A percentile compares a stretch with the other conserved stretches of the same genome.
phyloP scores from a whole-genome alignment of 2,797 vertebrate genomes.

The Chaetophractus vellerosus region DNA sequence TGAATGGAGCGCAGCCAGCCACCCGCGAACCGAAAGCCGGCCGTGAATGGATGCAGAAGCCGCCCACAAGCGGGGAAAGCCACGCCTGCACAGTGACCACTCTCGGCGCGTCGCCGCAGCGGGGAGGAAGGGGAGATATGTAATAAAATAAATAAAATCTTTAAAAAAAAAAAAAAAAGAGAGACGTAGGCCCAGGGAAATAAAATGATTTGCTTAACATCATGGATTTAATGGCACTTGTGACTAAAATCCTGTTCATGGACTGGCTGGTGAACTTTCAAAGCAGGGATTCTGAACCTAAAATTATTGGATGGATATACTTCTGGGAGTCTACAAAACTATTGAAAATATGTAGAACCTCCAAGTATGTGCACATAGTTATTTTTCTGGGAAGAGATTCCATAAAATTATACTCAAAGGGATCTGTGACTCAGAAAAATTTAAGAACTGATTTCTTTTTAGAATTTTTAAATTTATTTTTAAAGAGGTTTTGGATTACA shows the following conservation, averaged over 20 bases:
- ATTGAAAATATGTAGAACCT: neutral
- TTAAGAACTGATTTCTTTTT: constrained; percentile 1
- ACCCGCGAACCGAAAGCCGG: too few species aligned
- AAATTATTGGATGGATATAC: neutral
- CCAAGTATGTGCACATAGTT: neutral
- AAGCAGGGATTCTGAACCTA: neutral
- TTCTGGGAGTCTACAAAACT: neutral
- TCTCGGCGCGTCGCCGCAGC: too few species aligned
- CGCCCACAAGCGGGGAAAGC: too few species aligned
- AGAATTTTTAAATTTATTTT: neutral
- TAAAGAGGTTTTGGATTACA: too few species aligned
- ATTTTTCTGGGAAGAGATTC: neutral
- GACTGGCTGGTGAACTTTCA: neutral
- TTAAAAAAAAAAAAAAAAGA: too few species aligned
- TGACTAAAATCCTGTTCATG: neutral
- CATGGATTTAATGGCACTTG: neutral
- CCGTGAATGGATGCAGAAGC: too few species aligned
- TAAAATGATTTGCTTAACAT: constrained; percentile 29
- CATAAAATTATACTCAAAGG: constrained; percentile 26
- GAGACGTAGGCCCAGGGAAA: neutral
- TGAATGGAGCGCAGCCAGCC: too few species aligned
- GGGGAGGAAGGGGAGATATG: too few species aligned
- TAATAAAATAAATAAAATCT: too few species aligned
- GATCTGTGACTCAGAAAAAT: neutral
- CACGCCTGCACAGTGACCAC: too few species aligned